Conservation (phyloP, 2,888 invertebrate species). For the Dynastes hyllus region DNA sequence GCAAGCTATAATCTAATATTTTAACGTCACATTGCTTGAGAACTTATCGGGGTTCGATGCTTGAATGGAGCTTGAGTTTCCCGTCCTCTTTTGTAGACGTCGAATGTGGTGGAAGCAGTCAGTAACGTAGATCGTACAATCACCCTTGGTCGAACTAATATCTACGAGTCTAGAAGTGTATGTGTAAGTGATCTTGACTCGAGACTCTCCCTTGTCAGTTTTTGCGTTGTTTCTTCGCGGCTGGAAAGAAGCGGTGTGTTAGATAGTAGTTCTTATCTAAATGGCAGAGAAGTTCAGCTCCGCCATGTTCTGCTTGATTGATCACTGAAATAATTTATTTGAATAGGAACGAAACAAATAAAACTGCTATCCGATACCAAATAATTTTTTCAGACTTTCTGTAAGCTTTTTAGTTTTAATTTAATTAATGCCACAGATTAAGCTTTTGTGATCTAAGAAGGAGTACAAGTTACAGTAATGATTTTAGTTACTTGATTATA, state of each 20-base stretch:
- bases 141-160: slow-evolving; percentile 26
- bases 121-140: slow-evolving; percentile 16
- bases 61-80: slow-evolving; percentile 25
- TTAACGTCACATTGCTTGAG: slow-evolving; percentile 30
- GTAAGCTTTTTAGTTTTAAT: too few species aligned
- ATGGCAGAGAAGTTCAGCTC: slow-evolving; percentile 48
- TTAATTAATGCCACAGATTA: too few species aligned
- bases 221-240: slow-evolving; percentile 44
- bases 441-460: too few species aligned
- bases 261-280: slow-evolving; percentile 49
- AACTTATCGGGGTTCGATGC: slow-evolving; percentile 31
- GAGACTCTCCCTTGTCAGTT: slow-evolving; percentile 50
- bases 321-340: slow-evolving; percentile 49
- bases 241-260: slow-evolving; percentile 45
- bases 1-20: slow-evolving; percentile 39
- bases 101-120: slow-evolving; percentile 21
- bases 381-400: slow-evolving; percentile 5
- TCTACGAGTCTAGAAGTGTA: slow-evolving; percentile 50
- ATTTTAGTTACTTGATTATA: too few species aligned
- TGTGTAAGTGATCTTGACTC: slow-evolving; percentile 56
- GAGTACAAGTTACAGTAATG: too few species aligned
- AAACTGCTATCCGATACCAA: slow-evolving; percentile 34
- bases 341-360: slow-evolving; percentile 37
- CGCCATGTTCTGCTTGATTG: slow-evolving; percentile 40
- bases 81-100: slow-evolving; percentile 14